Evolutionary conservation across 2,888 invertebrate species (phyloP).

Genomic region (Sacculina carcini): DNA sequence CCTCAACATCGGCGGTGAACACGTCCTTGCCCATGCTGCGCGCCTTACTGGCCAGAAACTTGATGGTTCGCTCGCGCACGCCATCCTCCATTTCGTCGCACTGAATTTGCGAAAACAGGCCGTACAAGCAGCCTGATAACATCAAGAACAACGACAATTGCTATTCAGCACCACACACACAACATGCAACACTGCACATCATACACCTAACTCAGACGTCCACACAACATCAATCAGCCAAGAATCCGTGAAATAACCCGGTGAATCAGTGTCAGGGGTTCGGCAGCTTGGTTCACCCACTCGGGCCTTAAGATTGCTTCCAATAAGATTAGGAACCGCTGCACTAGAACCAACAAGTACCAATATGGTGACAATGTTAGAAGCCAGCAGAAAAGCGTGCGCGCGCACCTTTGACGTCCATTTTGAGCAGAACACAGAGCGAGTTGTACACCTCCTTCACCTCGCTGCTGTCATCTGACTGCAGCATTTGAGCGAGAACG

Average conservation of each 20-base stretch:
- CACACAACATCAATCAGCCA: too few relatives aligned
- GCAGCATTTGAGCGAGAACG: constrained; percentile 66
- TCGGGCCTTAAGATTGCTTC: too few relatives aligned
- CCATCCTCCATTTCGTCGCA: constrained; percentile 33
- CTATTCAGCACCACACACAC: too few relatives aligned
- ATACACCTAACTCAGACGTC: too few relatives aligned
- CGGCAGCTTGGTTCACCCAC: too few relatives aligned
- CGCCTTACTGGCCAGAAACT: constrained; percentile 58
- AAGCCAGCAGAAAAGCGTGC: constrained; percentile 3
- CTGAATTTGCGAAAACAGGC: constrained; percentile 37
- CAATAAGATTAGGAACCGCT: constrained; percentile 13
- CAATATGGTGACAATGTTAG: background rate
- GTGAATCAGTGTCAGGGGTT: too few relatives aligned
- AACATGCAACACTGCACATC: too few relatives aligned
- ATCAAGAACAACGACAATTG: too few relatives aligned
- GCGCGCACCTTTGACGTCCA: constrained; percentile 33
- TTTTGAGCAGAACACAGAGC: constrained; percentile 45
- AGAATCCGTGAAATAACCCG: too few relatives aligned
- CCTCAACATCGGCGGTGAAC: constrained; percentile 58
- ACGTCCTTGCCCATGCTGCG: constrained; percentile 48
- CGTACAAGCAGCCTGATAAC: constrained; percentile 32
- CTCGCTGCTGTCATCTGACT: constrained; percentile 60
- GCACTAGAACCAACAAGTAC: background rate
- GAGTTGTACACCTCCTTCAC: constrained; percentile 58
- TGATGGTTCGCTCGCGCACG: constrained; percentile 53